Percentiles rank a stretch among this genome's conserved stretches.
These are phyloP conservation scores for Neomorphus geoffroyi DNA, from an alignment of 2,797 vertebrate genomes.

Conservation along the genomic window DNA sequence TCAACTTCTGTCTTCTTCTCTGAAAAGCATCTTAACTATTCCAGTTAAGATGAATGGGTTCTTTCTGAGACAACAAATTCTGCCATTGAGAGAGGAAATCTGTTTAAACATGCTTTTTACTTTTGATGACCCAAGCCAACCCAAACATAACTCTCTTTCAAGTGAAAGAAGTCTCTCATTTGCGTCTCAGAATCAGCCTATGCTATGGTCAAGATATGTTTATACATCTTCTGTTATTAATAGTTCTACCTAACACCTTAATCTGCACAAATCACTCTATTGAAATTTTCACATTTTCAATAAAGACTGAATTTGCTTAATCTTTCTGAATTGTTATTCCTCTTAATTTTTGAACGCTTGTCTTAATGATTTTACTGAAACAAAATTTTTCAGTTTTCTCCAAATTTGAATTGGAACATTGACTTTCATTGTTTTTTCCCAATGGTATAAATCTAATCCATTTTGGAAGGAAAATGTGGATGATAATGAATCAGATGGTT, in stretches of 20 bases:
- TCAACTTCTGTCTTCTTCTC: background rate
- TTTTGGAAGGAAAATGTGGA: constrained; percentile 28
- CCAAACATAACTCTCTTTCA: background rate
- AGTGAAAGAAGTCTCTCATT: background rate
- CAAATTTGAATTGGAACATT: constrained; percentile 22
- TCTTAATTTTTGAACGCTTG: background rate
- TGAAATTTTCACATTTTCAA: background rate
- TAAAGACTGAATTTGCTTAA: background rate
- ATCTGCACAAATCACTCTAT: background rate
- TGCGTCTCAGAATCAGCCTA: background rate
- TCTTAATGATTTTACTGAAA: constrained; percentile 56
- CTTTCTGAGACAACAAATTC: background rate
- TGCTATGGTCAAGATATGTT: background rate
- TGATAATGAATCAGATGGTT: constrained; percentile 19
- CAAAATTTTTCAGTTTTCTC: constrained; percentile 16
- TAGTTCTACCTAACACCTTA: background rate
- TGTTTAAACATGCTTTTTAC: background rate
- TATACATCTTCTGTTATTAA: background rate
- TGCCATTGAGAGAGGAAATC: background rate
- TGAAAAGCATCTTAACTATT: background rate
- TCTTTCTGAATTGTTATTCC: background rate
- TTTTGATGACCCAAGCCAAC: background rate
- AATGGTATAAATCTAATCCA: constrained; percentile 35
- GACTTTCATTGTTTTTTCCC: constrained; percentile 9
- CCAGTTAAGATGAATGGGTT: background rate